Base-by-base conservation (phyloP, 2,888 invertebrate genomes). In the Zonitis immaculata region DNA sequence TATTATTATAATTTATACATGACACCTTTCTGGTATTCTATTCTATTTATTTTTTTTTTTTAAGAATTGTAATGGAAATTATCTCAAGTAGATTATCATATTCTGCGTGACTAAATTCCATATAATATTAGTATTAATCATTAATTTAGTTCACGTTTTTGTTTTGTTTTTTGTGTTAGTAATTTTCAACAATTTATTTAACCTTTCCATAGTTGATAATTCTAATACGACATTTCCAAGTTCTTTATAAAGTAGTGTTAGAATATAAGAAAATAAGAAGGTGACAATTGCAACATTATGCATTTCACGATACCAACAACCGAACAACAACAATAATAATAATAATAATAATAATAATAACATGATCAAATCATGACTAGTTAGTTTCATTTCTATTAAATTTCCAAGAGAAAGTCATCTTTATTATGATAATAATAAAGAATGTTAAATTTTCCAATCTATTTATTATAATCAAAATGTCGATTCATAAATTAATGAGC, bases 401-500 rank as follows among this genome's bases (percentile, higher is more conserved):
- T 22, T 35, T 35, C 16, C 9, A 2, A 35, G 35, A 35, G 35
- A 35, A 35, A 35, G 35, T 35, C 35, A 35, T 35, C 35, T 9
- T 35, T 35, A 7, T n/a, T n/a, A n/a, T n/a, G n/a, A n/a, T n/a
- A n/a, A n/a, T n/a, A n/a, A n/a, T 22, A 5, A 22, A 5, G 26
- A 26, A 26, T 26, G 26, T 26, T 26, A 18, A 18, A 18, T 39
- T 39, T 39, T 32, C 5, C 5, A 26, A 26, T 26, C 26, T 26
- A 26, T 14, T 9, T 28, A 28, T 28, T 28, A n/a, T n/a, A 49
- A 49, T 47, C 26, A 32, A 52, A 53, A 49, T 44, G 45, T 53
- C 49, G 9, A 46, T 28, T 45, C n/a, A 8, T 46, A 43, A 53
- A 49, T 53, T 47, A 52, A 52, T 47, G 39, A 22, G 43, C 47